Conservation (phyloP, 2,113 vertebrate genomes). For the Canis aureus region DNA sequence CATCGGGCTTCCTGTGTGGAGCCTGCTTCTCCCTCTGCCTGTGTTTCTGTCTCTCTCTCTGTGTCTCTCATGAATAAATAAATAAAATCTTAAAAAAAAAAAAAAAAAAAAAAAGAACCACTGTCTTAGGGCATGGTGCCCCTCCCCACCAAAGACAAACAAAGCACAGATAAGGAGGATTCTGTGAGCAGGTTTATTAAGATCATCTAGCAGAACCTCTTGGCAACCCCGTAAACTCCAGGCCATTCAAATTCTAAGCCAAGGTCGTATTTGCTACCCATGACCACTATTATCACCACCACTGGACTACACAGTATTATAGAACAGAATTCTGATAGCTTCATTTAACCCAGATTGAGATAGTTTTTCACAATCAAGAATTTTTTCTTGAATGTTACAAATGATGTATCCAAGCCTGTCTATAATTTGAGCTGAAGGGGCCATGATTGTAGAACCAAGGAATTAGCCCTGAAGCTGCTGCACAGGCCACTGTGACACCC, state of each 20-base stretch:
- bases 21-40: too few species aligned
- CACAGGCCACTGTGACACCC: background rate
- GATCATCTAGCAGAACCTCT: conserved; percentile 31
- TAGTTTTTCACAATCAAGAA: background rate
- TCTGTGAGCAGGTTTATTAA: conserved; percentile 56
- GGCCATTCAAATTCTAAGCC: conserved; percentile 13
- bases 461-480: conserved; percentile 5
- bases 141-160: background rate
- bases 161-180: background rate
- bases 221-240: conserved; percentile 37
- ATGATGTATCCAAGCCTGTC: conserved; percentile 34
- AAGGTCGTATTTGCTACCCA: conserved; percentile 2
- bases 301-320: background rate
- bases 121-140: background rate
- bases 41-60: too few species aligned
- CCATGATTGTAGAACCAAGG: background rate
- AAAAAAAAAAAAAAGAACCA: background rate
- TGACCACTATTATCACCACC: background rate
- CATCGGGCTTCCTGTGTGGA: too few species aligned
- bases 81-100: too few species aligned
- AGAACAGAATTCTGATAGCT: background rate
- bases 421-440: conserved; percentile 8
- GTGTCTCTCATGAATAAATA: too few species aligned
- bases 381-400: conserved; percentile 53
- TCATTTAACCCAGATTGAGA: conserved; percentile 52